Percentiles rank a stretch among this genome's conserved stretches.
phyloP scores from a whole-genome alignment of 2,797 vertebrate genomes.

The Alauda arvensis region DNA sequence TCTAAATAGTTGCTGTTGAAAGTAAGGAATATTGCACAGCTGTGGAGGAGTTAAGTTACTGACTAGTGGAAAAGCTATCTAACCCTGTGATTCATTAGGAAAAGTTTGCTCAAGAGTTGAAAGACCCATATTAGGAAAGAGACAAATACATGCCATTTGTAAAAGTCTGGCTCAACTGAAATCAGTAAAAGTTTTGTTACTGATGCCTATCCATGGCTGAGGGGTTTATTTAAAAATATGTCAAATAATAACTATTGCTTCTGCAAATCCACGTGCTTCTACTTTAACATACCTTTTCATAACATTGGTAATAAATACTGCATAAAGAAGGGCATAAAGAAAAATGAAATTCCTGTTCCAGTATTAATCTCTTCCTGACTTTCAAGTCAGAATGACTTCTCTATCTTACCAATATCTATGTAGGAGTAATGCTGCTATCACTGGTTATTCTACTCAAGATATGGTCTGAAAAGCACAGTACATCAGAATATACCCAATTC shows the following conservation, averaged over 20 bases:
- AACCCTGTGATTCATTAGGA: slow-evolving; percentile 54
- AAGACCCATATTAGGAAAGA: slow-evolving; percentile 51
- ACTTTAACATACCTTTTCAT: background rate
- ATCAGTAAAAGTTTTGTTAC: slow-evolving; percentile 4
- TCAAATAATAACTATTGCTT: background rate
- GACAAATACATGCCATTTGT: slow-evolving; percentile 13
- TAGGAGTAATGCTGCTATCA: background rate
- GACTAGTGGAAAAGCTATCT: slow-evolving; percentile 46
- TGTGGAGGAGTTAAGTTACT: slow-evolving; percentile 49
- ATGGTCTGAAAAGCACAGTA: background rate
- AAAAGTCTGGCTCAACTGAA: slow-evolving; percentile 11
- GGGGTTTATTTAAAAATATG: background rate
- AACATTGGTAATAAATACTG: background rate
- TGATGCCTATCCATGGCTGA: background rate
- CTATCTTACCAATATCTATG: background rate
- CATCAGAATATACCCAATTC: background rate
- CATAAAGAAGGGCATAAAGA: background rate
- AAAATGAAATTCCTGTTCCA: background rate
- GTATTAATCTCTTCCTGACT: background rate
- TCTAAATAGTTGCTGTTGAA: slow-evolving; percentile 16
- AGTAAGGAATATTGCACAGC: slow-evolving; percentile 29
- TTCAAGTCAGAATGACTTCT: background rate
- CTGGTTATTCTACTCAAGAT: background rate
- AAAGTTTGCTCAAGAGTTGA: slow-evolving; percentile 55
- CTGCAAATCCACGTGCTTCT: slow-evolving; percentile 13